phyloP scores from a whole-genome alignment of 1,140 invertebrate genomes.

The Drosophila ananassae region DNA sequence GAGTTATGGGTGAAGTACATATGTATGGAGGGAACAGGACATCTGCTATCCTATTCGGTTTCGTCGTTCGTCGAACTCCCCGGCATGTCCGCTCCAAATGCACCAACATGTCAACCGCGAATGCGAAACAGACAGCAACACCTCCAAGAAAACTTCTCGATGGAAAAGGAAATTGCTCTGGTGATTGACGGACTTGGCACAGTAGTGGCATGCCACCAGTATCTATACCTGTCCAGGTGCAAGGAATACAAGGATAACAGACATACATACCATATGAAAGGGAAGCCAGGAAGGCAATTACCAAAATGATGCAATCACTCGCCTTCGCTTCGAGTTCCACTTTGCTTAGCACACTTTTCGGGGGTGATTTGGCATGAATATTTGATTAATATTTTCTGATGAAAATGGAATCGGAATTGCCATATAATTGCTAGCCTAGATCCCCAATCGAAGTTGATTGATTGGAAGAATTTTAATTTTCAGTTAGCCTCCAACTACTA shows the following conservation, averaged over 20 bases:
- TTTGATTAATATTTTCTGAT: not conserved
- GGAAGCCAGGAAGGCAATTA: not conserved
- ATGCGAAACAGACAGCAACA: conserved; percentile 11
- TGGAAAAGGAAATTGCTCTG: conserved; percentile 20
- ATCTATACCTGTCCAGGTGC: conserved; percentile 16
- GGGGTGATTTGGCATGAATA: conserved; percentile 13
- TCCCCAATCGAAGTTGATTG: not conserved
- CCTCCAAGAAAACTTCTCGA: conserved; percentile 5
- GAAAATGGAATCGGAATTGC: not conserved
- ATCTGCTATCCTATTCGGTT: conserved; percentile 22
- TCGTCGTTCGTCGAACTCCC: not conserved
- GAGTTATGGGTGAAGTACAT: not conserved
- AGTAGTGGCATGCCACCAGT: conserved; percentile 11
- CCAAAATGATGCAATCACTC: conserved; percentile 17
- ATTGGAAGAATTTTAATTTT: conserved; percentile 7
- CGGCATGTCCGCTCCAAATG: conserved; percentile 16
- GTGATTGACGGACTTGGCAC: conserved; percentile 26
- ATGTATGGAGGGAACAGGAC: conserved; percentile 10
- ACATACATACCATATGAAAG: not conserved
- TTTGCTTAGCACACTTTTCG: conserved; percentile 23
- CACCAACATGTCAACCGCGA: conserved; percentile 14
- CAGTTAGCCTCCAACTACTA: too few species aligned
- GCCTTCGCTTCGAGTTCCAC: conserved; percentile 4
- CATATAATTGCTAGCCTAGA: conserved; percentile 14
- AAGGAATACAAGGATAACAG: conserved; percentile 1